Conservation (phyloP, 2,113 vertebrate genomes). For the Eulacestoma nigropectus region DNA sequence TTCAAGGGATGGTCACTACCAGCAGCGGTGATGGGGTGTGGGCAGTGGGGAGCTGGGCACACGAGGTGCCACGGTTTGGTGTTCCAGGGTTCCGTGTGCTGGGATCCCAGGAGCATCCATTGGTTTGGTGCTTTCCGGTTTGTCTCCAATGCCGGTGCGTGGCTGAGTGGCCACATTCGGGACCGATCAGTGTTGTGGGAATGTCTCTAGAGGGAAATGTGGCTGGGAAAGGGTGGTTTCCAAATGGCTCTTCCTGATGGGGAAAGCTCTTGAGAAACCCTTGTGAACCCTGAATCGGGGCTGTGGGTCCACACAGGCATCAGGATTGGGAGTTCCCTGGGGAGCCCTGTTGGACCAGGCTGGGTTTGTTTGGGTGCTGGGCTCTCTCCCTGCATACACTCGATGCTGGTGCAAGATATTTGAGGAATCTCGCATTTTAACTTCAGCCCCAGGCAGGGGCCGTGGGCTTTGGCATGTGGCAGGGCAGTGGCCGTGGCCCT, state of each 20-base stretch:
- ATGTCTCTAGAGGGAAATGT: not conserved
- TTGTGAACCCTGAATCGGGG: not conserved
- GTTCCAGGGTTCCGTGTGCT: not conserved
- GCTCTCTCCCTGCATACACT: fast-evolving
- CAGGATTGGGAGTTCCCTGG: fast-evolving
- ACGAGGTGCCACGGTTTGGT: not conserved
- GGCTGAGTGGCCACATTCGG: not conserved
- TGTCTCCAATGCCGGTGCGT: fast-evolving
- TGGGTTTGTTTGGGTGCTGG: not conserved
- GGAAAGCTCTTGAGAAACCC: not conserved
- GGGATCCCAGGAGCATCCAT: not conserved
- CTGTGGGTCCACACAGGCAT: not conserved
- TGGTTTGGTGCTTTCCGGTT: not conserved
- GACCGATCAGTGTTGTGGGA: fast-evolving
- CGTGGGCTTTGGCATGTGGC: fast-evolving
- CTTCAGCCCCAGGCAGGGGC: not conserved
- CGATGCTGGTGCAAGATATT: not conserved
- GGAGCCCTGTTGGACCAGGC: fast-evolving
- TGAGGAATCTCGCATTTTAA: not conserved
- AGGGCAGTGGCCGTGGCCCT: not conserved
- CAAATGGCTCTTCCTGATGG: not conserved
- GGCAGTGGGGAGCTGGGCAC: not conserved
- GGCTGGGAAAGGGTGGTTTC: not conserved
- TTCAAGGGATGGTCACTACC: not conserved
- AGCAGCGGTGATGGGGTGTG: fast-evolving